A percentile compares a stretch with the other conserved stretches of the same genome.
Evolutionary conservation across 2,797 vertebrate genomes (phyloP).

Genomic region (Rhabdomys pumilio): DNA sequence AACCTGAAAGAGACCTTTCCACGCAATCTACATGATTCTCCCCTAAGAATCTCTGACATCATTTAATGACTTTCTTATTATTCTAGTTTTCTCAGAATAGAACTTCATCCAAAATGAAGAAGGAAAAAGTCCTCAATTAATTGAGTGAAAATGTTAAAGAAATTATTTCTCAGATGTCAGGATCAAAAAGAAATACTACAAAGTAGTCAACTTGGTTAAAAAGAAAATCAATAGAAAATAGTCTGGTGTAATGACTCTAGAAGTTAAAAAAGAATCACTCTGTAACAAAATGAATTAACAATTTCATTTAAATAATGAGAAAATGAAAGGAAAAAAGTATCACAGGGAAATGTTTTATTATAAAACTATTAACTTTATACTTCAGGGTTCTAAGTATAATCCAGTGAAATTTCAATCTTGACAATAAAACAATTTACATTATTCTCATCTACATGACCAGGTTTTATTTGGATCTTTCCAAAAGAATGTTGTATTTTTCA

Average conservation of each 20-base stretch:
- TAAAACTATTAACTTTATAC: conserved; percentile 60
- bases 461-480: conserved; percentile 54
- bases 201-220: background rate
- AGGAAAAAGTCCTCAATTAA: conserved; percentile 5
- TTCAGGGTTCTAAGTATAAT: conserved; percentile 34
- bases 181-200: conserved; percentile 38
- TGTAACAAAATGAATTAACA: conserved; percentile 46
- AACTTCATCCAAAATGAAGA: conserved; percentile 52
- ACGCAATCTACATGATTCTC: conserved; percentile 3
- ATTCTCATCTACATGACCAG: conserved; percentile 15
- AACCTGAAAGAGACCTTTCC: conserved; percentile 9
- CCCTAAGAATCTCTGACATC: background rate
- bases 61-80: conserved; percentile 9
- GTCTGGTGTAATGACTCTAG: background rate
- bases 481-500: conserved; percentile 41
- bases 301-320: conserved; percentile 49
- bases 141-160: background rate
- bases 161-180: background rate
- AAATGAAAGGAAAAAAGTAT: conserved; percentile 25
- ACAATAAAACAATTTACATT: conserved; percentile 30
- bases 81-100: background rate
- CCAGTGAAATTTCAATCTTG: background rate
- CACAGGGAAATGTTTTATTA: background rate
- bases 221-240: background rate
- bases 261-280: conserved; percentile 24